A percentile compares a stretch with the other conserved stretches of the same genome.
phyloP scores from a whole-genome alignment of 2,113 vertebrate species.

The Castor canadensis region DNA sequence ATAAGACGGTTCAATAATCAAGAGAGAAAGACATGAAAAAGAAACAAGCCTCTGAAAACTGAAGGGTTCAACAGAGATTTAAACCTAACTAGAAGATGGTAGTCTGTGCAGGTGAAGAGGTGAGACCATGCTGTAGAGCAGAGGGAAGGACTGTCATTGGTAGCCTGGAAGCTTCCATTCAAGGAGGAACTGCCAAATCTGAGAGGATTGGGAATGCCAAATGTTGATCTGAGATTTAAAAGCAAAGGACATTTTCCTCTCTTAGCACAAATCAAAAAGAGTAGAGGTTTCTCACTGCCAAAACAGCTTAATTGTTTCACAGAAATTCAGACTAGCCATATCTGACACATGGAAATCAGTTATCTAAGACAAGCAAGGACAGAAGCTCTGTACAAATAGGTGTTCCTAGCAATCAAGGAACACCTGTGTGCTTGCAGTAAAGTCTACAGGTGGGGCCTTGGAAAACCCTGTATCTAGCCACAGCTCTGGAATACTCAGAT shows the following conservation, averaged over 20 bases:
- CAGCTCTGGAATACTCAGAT: background rate
- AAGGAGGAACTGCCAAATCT: constrained; percentile 66
- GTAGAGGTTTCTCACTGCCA: constrained; percentile 79
- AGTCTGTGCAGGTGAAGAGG: background rate
- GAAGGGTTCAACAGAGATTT: constrained; percentile 27
- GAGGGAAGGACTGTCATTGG: constrained; percentile 29
- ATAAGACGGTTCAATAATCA: background rate
- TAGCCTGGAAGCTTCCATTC: constrained; percentile 74
- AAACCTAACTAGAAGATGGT: background rate
- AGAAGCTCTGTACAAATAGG: constrained; percentile 72
- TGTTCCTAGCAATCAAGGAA: constrained; percentile 41
- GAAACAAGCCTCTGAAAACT: background rate
- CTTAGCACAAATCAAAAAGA: constrained; percentile 84
- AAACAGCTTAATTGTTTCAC: constrained; percentile 84
- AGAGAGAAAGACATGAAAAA: background rate
- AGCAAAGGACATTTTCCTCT: constrained; percentile 76
- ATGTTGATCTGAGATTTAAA: constrained; percentile 81
- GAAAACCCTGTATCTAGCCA: background rate
- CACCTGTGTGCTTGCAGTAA: background rate
- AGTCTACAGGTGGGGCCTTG: fast-evolving
- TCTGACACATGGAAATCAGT: constrained; percentile 78
- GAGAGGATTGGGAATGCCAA: constrained; percentile 65
- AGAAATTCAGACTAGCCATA: constrained; percentile 83
- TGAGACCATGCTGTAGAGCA: constrained; percentile 48
- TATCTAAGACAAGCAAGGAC: constrained; percentile 77